These are phyloP conservation scores for Nixonia krombeini DNA, from an alignment of 1,140 invertebrate genomes.

Conservation along the genomic window DNA sequence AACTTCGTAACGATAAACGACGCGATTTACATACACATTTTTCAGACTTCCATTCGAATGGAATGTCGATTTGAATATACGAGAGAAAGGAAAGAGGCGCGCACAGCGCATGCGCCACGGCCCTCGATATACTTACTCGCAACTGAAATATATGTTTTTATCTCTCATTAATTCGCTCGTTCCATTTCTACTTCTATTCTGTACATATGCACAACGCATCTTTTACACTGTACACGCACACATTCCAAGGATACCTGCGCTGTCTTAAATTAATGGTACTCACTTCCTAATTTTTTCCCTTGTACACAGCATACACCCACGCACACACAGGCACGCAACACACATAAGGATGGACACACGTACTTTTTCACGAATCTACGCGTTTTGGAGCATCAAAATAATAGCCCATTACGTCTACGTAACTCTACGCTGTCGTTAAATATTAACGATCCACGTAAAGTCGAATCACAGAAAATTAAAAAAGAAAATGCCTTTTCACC, in stretches of 20 bases:
- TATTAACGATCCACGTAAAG: slow-evolving; percentile 42
- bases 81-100: slow-evolving; percentile 13
- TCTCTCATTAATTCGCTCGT: slow-evolving; percentile 50
- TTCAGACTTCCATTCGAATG: slow-evolving; percentile 7
- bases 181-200: slow-evolving; percentile 66
- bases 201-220: slow-evolving; percentile 72
- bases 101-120: slow-evolving; percentile 56
- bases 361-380: slow-evolving; percentile 21
- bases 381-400: slow-evolving; percentile 6
- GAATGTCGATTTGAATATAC: slow-evolving; percentile 5
- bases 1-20: too few species aligned
- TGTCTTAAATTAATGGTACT: too few species aligned
- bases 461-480: slow-evolving; percentile 52
- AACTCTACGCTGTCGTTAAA: slow-evolving; percentile 29
- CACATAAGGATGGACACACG: slow-evolving; percentile 58
- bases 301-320: too few species aligned
- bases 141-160: slow-evolving; percentile 63
- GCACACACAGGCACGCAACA: too few species aligned
- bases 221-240: slow-evolving; percentile 72
- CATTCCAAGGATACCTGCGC: slow-evolving; percentile 62
- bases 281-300: too few species aligned
- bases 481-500: slow-evolving; percentile 26
- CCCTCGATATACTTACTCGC: slow-evolving; percentile 60
- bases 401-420: slow-evolving; percentile 34
- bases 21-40: slow-evolving; percentile 5